Base-by-base conservation (phyloP, 1,140 invertebrate genomes). In the Chionoecetes opilio region DNA sequence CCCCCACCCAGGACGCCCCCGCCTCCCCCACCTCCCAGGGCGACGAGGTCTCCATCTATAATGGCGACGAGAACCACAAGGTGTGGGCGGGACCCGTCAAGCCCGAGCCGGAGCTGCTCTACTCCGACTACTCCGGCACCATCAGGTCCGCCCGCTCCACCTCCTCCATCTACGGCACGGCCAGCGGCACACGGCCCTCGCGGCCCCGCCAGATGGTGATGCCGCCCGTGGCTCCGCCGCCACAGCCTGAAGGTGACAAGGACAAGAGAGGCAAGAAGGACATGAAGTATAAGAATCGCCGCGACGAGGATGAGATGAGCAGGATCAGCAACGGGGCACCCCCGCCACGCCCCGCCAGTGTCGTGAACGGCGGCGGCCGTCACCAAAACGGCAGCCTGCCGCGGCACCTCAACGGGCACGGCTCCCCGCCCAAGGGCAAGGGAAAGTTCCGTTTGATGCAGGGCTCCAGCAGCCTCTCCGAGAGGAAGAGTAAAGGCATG, bases 21-120 rank as follows among this genome's bases (percentile, higher is more conserved):
- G 88, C 86, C 93, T 96, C 96, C 63, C 96, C 96, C 94, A 96
- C 96, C 86, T 96, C 96, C 9, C 96, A 96, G 89, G 95, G 96
- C 21, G 97, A 98, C 32, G 98, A 98, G 84, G 97, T 98, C 0
- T 98, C 98, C 91, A 97, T 98, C 34, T 99, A 98, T 96, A 99
- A 99, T 96, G 98, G 98, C 0, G 98, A 99, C 96, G 99, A 99
- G 97, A 99, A 99, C 96, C 99, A 99, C 97, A 99, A 99, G 97
- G 98, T 99, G 1, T 99, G 99, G 99, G 96, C 96, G 32, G 32
- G 96, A 14, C 85, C 94, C 5, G 9, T 86, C 35, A 94, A 95
- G 31, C 82, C 88, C 21, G 96, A 96, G 14, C 84, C 93, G 1
- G 95, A 96, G 21, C 92, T 96, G 26, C 94, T 96, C 34, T 98